These are phyloP conservation scores for Cerastoderma edule DNA, from an alignment of 2,888 invertebrate genomes.

Conservation along the genomic window DNA sequence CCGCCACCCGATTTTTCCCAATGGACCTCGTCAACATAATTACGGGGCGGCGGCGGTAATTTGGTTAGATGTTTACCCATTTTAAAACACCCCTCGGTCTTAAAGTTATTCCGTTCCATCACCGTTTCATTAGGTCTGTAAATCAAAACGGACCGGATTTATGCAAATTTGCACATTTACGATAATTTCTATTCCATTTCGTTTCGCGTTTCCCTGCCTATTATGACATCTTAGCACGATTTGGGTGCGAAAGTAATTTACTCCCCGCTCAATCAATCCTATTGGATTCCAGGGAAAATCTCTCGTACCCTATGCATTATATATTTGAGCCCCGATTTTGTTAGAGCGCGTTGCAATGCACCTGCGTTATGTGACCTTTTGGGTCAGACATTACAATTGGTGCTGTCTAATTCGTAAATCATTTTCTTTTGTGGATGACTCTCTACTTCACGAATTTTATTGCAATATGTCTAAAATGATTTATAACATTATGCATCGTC, in stretches of 20 bases:
- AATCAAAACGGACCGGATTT: conserved; percentile 57
- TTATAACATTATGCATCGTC: no score
- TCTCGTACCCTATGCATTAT: conserved; percentile 17
- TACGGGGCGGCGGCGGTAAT: conserved; percentile 56
- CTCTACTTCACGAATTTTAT: no score
- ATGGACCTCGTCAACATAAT: conserved; percentile 56
- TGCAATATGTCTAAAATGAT: no score
- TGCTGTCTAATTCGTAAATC: no score
- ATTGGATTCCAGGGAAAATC: conserved; percentile 47
- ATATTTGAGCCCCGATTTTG: no score
- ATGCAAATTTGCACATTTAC: conserved; percentile 58
- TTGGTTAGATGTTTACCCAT: conserved; percentile 60
- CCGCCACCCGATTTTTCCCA: conserved; percentile 54
- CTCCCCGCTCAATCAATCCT: conserved; percentile 63
- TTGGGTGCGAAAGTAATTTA: conserved; percentile 63
- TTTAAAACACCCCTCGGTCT: conserved; percentile 35
- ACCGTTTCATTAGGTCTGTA: conserved; percentile 57
- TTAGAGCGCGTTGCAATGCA: no score
- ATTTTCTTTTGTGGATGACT: no score
- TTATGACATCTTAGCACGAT: conserved; percentile 46
- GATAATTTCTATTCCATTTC: conserved; percentile 51
- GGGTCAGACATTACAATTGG: no score
- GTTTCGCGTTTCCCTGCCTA: conserved; percentile 2
- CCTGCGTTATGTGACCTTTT: no score
- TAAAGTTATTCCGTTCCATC: conserved; percentile 30